Evolutionary conservation across 2,113 vertebrate species (phyloP), one percentile per base, ranked within the genome.

Genomic region (Limnothrissa miodon): DNA sequence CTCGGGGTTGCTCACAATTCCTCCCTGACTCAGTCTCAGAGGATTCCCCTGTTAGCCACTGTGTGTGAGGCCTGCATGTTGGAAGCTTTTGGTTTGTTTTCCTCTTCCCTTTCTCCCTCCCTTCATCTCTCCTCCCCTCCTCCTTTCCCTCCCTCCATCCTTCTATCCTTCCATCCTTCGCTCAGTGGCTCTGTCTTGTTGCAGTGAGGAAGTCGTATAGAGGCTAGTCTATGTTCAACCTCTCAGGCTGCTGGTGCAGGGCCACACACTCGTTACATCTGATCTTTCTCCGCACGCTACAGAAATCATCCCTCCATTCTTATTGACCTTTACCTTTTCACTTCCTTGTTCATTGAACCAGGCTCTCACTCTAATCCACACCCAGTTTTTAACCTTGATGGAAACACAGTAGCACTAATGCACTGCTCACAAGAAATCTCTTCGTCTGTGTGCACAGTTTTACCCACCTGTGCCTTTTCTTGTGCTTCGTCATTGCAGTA

Each of bases 121-220:
- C 1, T 0, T 5, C 17, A 1, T 0, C 46, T 8, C 29, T 5
- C 0, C 48, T 29, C 62, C 51, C 56, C 44, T 56, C 21, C 42
- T 21, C n/a, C 23, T 25, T 13, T 21, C 59, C 42, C 17, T 42
- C 45, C 56, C 85, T 85, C 81, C 81, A n/a, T 33, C 39, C 74
- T 17, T n/a, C 25, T 11, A 7, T 51, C 25, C 21, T 51, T 81
- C 51, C 56, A 21, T 78, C 48, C 74, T 79, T n/a, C 81, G 79
- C 66, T 88, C 90, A 91, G 88, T 83, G 83, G 85, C 86, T 87
- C 87, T 89, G 87, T 91, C 59, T 82, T 83, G 82, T 81, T 87
- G 81, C 85, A 85, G 78, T 87, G 81, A 91, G 90, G 90, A 92
- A 91, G 89, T 88, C 90, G 81, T 36, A 80, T 81, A 39, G 82